Evolutionary conservation across 1,140 invertebrate genomes (phyloP).

Genomic region (Plectus sambesii): DNA sequence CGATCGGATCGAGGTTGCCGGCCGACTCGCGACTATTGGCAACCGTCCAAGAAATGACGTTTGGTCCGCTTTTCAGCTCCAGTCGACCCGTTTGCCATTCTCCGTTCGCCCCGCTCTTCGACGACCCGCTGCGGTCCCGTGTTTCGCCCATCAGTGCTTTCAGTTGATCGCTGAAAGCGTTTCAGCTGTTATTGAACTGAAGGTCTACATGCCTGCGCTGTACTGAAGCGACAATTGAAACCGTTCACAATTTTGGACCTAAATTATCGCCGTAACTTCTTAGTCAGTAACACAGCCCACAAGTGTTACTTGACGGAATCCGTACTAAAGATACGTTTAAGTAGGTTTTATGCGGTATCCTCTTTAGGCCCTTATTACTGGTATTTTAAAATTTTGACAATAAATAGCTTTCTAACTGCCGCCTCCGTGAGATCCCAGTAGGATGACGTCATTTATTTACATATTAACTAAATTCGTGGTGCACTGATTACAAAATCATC

Average conservation of each 20-base stretch:
- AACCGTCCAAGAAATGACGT: conserved; percentile 41
- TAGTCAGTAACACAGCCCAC: too few species aligned
- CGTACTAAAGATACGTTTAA: too few species aligned
- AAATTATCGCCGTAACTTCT: neutral
- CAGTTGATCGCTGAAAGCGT: conserved; percentile 14
- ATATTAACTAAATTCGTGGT: too few species aligned
- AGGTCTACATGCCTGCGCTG: conserved; percentile 4
- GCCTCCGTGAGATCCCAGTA: too few species aligned
- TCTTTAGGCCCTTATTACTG: too few species aligned
- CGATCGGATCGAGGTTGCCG: conserved; percentile 30
- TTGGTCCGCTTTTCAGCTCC: conserved; percentile 30
- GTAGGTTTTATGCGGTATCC: too few species aligned
- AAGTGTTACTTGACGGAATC: too few species aligned
- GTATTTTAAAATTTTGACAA: too few species aligned
- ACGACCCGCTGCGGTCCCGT: conserved; percentile 13
- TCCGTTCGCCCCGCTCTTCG: conserved; percentile 20
- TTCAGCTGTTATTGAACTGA: conserved; percentile 5
- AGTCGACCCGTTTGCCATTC: conserved; percentile 32
- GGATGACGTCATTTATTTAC: too few species aligned
- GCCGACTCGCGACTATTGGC: conserved; percentile 27
- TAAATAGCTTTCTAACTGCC: too few species aligned
- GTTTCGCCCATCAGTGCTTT: conserved; percentile 9
- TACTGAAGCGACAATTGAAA: conserved; percentile 5
- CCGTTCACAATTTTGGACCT: neutral
- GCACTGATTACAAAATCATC: conserved; percentile 8